Percentiles rank a stretch among this genome's conserved stretches.
Evolutionary conservation across 2,888 invertebrate species (phyloP).

Genomic region (Drosophila pegasa): DNA sequence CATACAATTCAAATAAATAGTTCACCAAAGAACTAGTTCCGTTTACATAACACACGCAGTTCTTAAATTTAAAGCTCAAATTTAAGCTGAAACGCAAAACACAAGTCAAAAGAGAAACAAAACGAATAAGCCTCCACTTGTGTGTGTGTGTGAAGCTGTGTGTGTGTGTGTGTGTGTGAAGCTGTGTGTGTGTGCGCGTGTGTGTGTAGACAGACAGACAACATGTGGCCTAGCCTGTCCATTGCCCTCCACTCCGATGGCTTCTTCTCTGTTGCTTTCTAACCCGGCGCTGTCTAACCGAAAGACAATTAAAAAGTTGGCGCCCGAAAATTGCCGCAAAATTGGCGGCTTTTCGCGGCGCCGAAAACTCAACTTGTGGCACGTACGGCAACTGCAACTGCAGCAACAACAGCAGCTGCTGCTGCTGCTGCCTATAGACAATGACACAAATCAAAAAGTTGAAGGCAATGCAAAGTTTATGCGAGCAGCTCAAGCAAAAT

Average conservation of each 20-base stretch:
- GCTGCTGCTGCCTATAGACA: slow-evolving; percentile 47
- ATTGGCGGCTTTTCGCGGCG: slow-evolving; percentile 57
- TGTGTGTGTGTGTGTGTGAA: no score
- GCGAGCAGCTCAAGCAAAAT: slow-evolving; percentile 27
- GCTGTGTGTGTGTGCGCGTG: neutral
- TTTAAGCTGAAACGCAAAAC: neutral
- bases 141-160: no score
- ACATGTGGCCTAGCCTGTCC: neutral
- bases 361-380: slow-evolving; percentile 70
- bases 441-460: slow-evolving; percentile 76
- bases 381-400: slow-evolving; percentile 56
- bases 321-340: slow-evolving; percentile 58
- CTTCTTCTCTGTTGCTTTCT: neutral
- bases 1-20: neutral
- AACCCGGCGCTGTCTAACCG: slow-evolving; percentile 27
- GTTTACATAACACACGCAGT: neutral
- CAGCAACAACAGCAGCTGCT: slow-evolving; percentile 3
- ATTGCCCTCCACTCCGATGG: neutral
- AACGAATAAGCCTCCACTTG: neutral
- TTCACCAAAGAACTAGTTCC: neutral
- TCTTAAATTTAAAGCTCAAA: neutral
- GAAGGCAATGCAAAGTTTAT: slow-evolving; percentile 50
- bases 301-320: slow-evolving; percentile 77
- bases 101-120: neutral
- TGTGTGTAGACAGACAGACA: slow-evolving; percentile 5